Evolutionary conservation across 2,113 vertebrate genomes (phyloP).

Genomic region (Oceanites oceanicus): DNA sequence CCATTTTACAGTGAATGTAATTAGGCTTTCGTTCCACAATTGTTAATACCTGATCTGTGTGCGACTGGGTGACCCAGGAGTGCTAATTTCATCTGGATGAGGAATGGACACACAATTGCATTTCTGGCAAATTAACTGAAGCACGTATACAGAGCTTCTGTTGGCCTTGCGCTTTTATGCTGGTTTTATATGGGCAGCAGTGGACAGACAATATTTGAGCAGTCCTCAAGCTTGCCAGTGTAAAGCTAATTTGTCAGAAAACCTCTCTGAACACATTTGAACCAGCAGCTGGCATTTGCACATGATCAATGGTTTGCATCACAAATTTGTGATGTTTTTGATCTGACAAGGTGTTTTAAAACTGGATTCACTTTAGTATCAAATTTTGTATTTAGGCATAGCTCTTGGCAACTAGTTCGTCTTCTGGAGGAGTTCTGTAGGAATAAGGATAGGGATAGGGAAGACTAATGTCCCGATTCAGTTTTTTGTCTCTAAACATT

Average conservation of each 20-base stretch:
- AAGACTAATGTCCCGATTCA: background rate
- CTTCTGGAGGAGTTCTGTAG: background rate
- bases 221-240: background rate
- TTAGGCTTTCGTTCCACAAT: background rate
- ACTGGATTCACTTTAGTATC: background rate
- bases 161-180: background rate
- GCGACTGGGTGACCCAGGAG: background rate
- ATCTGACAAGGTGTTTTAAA: background rate
- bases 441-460: background rate
- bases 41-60: conserved; percentile 29
- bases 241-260: background rate
- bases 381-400: background rate
- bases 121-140: background rate
- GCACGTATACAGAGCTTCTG: background rate
- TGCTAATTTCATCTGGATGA: background rate
- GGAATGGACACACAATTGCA: background rate
- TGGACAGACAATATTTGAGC: background rate
- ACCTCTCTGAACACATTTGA: background rate
- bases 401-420: background rate
- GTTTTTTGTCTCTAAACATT: background rate
- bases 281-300: background rate
- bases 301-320: background rate
- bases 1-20: conserved; percentile 42
- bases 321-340: background rate
- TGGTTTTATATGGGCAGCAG: background rate